Conservation (phyloP, 2,113 vertebrate genomes). For the Sphyrna mokarran region DNA sequence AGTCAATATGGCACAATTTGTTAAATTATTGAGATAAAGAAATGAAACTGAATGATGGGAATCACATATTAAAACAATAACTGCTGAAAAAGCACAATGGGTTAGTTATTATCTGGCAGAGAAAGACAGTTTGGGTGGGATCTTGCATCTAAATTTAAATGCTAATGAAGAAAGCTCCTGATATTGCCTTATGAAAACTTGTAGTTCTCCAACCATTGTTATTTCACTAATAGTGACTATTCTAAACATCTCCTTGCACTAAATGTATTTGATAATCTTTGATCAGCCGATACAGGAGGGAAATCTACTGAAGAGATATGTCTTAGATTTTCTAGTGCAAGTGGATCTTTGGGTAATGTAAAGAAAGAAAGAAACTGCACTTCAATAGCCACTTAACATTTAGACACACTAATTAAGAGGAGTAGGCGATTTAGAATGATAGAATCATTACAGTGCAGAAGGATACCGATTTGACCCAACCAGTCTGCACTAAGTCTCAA, state of each 20-base stretch:
- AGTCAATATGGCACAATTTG: conserved; percentile 5
- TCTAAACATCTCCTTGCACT: not conserved
- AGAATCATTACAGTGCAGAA: no score
- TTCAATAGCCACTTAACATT: no score
- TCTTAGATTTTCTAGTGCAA: not conserved
- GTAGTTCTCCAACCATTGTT: not conserved
- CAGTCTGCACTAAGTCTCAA: no score
- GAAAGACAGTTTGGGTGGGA: not conserved
- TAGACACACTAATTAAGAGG: no score
- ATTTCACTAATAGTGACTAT: not conserved
- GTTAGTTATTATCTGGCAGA: not conserved
- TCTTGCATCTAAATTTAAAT: not conserved
- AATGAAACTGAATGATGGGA: conserved; percentile 16
- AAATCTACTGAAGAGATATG: not conserved
- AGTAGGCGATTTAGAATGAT: no score
- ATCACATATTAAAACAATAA: not conserved
- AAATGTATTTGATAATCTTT: not conserved
- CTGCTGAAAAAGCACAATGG: not conserved
- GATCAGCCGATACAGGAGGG: not conserved
- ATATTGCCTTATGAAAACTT: not conserved
- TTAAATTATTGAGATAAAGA: conserved; percentile 17
- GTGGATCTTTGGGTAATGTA: not conserved
- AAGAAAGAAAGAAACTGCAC: not conserved
- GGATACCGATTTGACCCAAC: no score
- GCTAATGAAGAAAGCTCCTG: not conserved